Conservation (phyloP, 2,888 invertebrate species). For the Melieria omissa region DNA sequence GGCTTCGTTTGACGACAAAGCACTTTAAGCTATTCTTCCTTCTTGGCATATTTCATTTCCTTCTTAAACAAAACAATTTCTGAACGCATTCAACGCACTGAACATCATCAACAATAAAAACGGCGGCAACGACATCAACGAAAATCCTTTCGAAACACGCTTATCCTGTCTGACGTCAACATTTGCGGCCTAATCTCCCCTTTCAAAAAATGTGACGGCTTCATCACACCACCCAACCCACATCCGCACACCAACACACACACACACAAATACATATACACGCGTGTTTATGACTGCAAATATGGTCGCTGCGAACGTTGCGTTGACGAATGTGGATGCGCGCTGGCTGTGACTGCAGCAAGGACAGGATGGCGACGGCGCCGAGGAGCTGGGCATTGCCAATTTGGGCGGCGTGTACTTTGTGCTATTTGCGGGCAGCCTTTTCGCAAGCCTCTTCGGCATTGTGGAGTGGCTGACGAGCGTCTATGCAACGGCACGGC, state of each 20-base stretch:
- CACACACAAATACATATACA: not conserved
- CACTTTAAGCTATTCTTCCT: conserved; percentile 9
- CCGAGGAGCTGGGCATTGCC: conserved; percentile 70
- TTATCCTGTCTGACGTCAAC: not conserved
- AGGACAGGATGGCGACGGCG: conserved; percentile 63
- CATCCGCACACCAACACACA: not conserved
- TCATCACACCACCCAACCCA: not conserved
- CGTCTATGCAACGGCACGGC: conserved; percentile 56
- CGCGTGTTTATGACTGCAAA: too few species aligned
- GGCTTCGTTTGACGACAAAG: not conserved
- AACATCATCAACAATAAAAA: conserved; percentile 12
- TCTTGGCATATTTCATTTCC: not conserved
- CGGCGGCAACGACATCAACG: conserved; percentile 5
- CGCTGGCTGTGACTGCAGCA: conserved; percentile 38
- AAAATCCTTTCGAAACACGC: conserved; percentile 16
- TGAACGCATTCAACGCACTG: not conserved
- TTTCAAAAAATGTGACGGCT: not conserved
- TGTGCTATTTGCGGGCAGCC: conserved; percentile 70
- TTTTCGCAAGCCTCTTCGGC: conserved; percentile 62
- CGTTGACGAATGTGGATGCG: not conserved
- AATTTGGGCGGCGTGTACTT: conserved; percentile 76
- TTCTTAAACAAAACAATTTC: not conserved
- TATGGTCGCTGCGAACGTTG: not conserved
- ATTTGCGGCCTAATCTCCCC: conserved; percentile 2
- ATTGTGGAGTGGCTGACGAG: conserved; percentile 60